Conservation (phyloP, 2,888 invertebrate species). For the Leucophenga montana region DNA sequence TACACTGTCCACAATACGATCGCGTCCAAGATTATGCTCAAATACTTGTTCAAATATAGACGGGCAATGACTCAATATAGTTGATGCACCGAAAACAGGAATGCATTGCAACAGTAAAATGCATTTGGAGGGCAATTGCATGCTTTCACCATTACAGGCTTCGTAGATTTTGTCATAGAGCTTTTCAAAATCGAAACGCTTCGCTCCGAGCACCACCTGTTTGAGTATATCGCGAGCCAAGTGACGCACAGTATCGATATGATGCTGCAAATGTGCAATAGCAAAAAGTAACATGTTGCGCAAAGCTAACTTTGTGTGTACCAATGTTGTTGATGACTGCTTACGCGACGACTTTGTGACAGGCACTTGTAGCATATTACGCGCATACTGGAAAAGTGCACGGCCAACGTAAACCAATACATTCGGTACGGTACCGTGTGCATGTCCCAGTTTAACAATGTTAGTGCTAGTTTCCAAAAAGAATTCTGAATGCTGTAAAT, state of each 20-base stretch:
- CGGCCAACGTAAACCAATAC: conserved; percentile 64
- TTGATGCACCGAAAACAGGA: conserved; percentile 55
- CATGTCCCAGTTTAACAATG: conserved; percentile 50
- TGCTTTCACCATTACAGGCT: conserved; percentile 51
- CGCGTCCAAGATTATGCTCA: conserved; percentile 56
- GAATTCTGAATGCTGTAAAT: conserved; percentile 40
- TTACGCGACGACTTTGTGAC: conserved; percentile 21
- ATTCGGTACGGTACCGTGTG: conserved; percentile 56
- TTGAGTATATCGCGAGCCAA: conserved; percentile 75
- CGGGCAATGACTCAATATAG: conserved; percentile 53
- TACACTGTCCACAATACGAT: conserved; percentile 74
- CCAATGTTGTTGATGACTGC: conserved; percentile 45
- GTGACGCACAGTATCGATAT: conserved; percentile 79
- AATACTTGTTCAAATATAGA: conserved; percentile 58
- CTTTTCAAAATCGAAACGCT: conserved; percentile 52
- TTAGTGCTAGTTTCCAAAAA: conserved; percentile 55
- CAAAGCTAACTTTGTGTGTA: conserved; percentile 59
- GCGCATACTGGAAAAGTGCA: conserved; percentile 51
- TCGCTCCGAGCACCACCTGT: conserved; percentile 72
- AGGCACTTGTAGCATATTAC: conserved; percentile 47
- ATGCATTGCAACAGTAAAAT: conserved; percentile 62
- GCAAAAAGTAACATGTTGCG: conserved; percentile 72
- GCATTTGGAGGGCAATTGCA: conserved; percentile 60
- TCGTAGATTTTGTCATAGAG: conserved; percentile 58
- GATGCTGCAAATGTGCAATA: conserved; percentile 78